A percentile compares a stretch with the other conserved stretches of the same genome.
Conservation (phyloP, 2,888 invertebrate genomes). For the Rhagonycha fulva region DNA sequence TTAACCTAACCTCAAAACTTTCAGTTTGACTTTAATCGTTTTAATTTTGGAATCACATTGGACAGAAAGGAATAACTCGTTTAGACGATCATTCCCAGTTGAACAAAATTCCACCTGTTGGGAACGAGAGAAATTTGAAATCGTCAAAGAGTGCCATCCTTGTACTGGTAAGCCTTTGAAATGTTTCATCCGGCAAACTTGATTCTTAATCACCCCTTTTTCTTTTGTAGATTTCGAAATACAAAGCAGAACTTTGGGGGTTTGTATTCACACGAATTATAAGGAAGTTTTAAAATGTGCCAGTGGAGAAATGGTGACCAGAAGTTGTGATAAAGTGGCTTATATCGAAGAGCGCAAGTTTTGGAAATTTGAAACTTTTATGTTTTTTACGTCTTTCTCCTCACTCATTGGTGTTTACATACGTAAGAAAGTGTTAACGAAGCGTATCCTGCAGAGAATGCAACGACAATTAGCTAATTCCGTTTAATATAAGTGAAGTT, state of each 20-base stretch:
- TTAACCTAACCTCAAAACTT: slow-evolving; percentile 45
- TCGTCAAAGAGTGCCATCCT: slow-evolving; percentile 81
- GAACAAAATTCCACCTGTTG: slow-evolving; percentile 82
- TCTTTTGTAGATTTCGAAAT: slow-evolving; percentile 74
- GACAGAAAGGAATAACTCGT: slow-evolving; percentile 61
- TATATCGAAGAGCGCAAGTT: slow-evolving; percentile 84
- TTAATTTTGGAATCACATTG: slow-evolving; percentile 80
- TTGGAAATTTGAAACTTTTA: slow-evolving; percentile 79
- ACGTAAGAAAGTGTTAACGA: slow-evolving; percentile 69
- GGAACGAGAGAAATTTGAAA: slow-evolving; percentile 70
- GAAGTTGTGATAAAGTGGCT: slow-evolving; percentile 85
- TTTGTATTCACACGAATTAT: slow-evolving; percentile 81
- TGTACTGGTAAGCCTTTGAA: slow-evolving; percentile 68
- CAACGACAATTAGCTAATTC: slow-evolving; percentile 74
- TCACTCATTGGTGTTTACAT: slow-evolving; percentile 69
- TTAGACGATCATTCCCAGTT: slow-evolving; percentile 67
- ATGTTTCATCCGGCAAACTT: neutral
- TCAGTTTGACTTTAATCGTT: slow-evolving; percentile 78
- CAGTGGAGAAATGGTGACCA: slow-evolving; percentile 78
- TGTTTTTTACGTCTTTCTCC: slow-evolving; percentile 66
- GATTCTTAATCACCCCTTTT: neutral
- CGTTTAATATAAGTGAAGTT: slow-evolving; percentile 43
- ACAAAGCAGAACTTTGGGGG: slow-evolving; percentile 78
- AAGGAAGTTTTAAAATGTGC: slow-evolving; percentile 82
- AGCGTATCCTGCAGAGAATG: slow-evolving; percentile 68